Conservation (phyloP, 2,797 vertebrate genomes). For the Chanos chanos region DNA sequence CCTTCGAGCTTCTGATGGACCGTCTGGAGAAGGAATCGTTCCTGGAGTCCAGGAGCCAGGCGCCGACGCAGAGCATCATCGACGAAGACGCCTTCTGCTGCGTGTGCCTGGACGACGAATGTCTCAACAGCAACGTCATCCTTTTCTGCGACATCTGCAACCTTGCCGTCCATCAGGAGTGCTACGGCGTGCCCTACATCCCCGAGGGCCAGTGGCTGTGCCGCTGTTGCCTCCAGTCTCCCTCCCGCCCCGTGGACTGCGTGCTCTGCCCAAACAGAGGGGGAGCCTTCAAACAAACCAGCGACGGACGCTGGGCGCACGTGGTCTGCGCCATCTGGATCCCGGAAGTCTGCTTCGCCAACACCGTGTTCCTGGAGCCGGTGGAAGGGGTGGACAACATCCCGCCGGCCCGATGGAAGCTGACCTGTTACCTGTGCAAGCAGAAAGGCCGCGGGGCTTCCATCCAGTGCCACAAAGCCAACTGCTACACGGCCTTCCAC, state of each 20-base stretch:
- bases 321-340: conserved; percentile 90
- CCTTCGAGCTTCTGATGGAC: conserved; percentile 81
- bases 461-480: conserved; percentile 85
- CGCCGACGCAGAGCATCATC: conserved; percentile 72
- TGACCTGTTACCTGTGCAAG: conserved; percentile 84
- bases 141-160: conserved; percentile 88
- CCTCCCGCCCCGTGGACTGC: conserved; percentile 81
- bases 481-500: conserved; percentile 88
- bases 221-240: conserved; percentile 84
- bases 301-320: conserved; percentile 82
- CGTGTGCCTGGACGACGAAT: conserved; percentile 86
- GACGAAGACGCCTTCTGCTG: conserved; percentile 86
- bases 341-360: conserved; percentile 86
- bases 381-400: conserved; percentile 83
- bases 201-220: conserved; percentile 88
- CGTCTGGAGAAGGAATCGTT: conserved; percentile 82
- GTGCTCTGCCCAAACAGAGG: conserved; percentile 85
- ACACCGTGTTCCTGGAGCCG: conserved; percentile 86
- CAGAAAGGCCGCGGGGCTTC: conserved; percentile 82
- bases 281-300: conserved; percentile 88
- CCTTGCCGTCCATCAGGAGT: conserved; percentile 86
- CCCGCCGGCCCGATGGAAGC: conserved; percentile 82
- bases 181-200: conserved; percentile 85
- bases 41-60: conserved; percentile 73
- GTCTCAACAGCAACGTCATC: conserved; percentile 87